These are phyloP conservation scores for Gallinago solitaria DNA, from an alignment of 2,797 vertebrate species.

Conservation along the genomic window DNA sequence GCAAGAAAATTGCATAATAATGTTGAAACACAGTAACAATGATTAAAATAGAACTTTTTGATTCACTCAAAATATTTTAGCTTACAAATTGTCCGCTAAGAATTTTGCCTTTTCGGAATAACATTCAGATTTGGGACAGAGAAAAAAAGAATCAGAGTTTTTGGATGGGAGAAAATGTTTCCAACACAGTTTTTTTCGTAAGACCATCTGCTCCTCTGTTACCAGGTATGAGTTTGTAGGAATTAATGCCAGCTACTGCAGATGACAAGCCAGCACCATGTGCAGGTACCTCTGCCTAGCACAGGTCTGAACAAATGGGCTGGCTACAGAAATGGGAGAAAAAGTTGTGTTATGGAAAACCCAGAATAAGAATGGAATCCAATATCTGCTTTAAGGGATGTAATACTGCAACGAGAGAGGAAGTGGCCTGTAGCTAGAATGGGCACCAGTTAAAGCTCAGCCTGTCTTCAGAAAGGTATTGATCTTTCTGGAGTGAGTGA, in stretches of 20 bases:
- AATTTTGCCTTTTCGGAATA: not conserved
- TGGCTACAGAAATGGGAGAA: not conserved
- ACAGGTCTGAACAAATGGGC: not conserved
- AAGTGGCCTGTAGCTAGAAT: not conserved
- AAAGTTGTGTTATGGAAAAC: not conserved
- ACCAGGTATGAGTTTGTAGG: not conserved
- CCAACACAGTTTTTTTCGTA: not conserved
- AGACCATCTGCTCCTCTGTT: conserved; percentile 37
- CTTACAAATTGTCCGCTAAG: not conserved
- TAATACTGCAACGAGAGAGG: not conserved
- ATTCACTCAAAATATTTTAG: not conserved
- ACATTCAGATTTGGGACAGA: not conserved
- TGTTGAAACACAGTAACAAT: not conserved
- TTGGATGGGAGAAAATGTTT: not conserved
- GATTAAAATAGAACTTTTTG: not conserved
- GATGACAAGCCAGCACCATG: conserved; percentile 15
- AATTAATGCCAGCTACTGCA: not conserved
- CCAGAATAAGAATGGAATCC: not conserved
- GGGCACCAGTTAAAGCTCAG: not conserved
- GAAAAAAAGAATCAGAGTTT: not conserved
- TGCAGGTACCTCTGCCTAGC: not conserved
- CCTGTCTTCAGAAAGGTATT: not conserved
- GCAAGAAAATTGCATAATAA: not conserved
- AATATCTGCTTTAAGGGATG: not conserved
- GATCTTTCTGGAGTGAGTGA: not conserved